Evolutionary conservation across 1,140 invertebrate species (phyloP), one percentile per base, ranked within the genome.

Genomic region (Lordiphosa clarofinis): DNA sequence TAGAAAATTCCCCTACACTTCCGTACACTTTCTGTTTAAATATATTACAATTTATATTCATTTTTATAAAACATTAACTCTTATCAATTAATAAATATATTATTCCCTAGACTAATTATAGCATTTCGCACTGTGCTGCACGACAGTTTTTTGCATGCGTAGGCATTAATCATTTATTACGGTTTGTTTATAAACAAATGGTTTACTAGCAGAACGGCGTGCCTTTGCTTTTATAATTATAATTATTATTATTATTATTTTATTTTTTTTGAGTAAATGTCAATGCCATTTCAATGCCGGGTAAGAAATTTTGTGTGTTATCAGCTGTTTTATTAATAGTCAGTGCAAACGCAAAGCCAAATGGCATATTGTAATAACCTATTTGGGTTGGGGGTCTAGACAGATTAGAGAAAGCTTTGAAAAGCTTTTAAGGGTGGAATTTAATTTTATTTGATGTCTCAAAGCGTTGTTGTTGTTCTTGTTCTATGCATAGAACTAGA

Each of bases 51-150:
- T 35, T 61, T 11, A 28, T 15, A 13, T 28, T 7, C 6, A 28
- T 46, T 11, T 38, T 21, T 35, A 19, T 7, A 24, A 12, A 50
- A 33, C 4, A 11, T 49, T 37, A 15, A 47, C 6, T 50, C 46
- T 72, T 72, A 76, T 76, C 67, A 61, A 67, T 58, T 55, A 35
- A 43, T 50, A 54, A 12, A 50, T 49, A n/a, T n/a, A n/a, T n/a
- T n/a, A n/a, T 59, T 53, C 28, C 28, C 39, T 36, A 38, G 10
- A 19, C 40, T 71, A 76, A 66, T 70, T 60, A 64, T 62, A 55
- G 3, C 10, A 28, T 19, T 53, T 56, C 60, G 60, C 73, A 55
- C 15, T 28, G 24, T 10, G 4, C 65, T 42, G 47, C 71, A 73
- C 9, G 54, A 55, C 42, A 46, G 8, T 9, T 39, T 6, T 4